Evolutionary conservation across 2,113 vertebrate species (phyloP).

Genomic region (Rissa tridactyla): DNA sequence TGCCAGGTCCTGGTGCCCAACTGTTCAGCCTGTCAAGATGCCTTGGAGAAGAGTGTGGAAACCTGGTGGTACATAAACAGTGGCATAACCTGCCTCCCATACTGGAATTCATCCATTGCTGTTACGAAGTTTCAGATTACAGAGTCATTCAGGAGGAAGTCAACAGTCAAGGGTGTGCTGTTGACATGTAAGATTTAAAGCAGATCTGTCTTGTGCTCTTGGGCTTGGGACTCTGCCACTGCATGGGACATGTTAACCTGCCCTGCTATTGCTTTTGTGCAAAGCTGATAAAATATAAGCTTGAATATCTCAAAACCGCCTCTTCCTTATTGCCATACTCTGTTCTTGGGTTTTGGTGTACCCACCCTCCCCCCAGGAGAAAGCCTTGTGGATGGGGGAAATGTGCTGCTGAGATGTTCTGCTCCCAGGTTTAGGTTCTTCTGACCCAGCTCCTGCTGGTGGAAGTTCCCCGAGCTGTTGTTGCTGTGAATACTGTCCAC

Average conservation of each 20-base stretch:
- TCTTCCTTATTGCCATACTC: background rate
- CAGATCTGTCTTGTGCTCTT: background rate
- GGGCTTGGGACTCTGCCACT: background rate
- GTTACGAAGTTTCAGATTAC: constrained; percentile 19
- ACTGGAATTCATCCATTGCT: background rate
- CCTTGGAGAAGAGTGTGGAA: background rate
- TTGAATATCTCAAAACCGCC: background rate
- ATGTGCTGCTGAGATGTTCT: background rate
- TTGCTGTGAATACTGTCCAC: background rate
- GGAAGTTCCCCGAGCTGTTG: background rate
- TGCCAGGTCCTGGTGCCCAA: background rate
- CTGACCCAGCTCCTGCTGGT: background rate
- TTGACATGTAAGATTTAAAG: constrained; percentile 33
- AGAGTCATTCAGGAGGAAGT: constrained; percentile 31
- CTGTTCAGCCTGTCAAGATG: background rate
- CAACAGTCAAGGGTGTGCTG: constrained; percentile 15
- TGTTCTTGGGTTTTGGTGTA: background rate
- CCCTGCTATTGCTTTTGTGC: background rate
- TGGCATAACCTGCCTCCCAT: background rate
- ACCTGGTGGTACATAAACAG: background rate
- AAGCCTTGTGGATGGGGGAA: background rate
- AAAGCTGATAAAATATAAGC: background rate
- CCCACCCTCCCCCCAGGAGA: background rate
- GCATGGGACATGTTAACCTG: background rate
- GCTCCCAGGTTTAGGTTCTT: background rate